Conservation (phyloP, 1,140 invertebrate genomes). For the Glossosoma conforme region DNA sequence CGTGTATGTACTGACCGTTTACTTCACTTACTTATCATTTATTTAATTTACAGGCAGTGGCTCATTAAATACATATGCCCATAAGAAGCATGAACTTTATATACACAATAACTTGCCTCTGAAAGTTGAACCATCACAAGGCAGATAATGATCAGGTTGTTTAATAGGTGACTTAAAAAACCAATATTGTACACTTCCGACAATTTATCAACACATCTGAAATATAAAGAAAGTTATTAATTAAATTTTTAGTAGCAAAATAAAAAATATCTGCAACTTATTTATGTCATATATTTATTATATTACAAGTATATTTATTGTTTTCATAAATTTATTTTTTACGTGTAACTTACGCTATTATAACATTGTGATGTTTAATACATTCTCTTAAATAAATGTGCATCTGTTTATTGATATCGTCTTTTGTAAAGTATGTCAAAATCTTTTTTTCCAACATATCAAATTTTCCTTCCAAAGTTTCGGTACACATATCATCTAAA, state of each 20-base stretch:
- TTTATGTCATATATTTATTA: too few relatives aligned
- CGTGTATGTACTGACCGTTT: too few relatives aligned
- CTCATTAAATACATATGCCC: too few relatives aligned
- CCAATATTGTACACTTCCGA: constrained; percentile 24
- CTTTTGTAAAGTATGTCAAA: constrained; percentile 9
- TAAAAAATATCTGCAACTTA: too few relatives aligned
- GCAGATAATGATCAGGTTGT: constrained; percentile 28
- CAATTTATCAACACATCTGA: constrained; percentile 25
- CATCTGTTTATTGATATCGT: constrained; percentile 19
- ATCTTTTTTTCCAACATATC: not conserved
- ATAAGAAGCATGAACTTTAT: not conserved
- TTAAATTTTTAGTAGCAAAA: not conserved
- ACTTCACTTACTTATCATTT: too few relatives aligned
- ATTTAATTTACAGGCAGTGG: too few relatives aligned
- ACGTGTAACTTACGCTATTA: constrained; percentile 21
- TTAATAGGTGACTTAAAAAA: constrained; percentile 24
- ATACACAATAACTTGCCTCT: constrained; percentile 8
- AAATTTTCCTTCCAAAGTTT: too few relatives aligned
- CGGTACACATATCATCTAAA: too few relatives aligned
- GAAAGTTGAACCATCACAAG: constrained; percentile 28
- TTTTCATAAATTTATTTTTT: too few relatives aligned
- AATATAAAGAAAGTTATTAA: constrained; percentile 5
- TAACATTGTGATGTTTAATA: constrained; percentile 21
- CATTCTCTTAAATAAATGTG: constrained; percentile 19
- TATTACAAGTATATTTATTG: too few relatives aligned